Evolutionary conservation across 2,797 vertebrate genomes (phyloP), one percentile per base, ranked within the genome.

Genomic region (Chiroxiphia lanceolata): DNA sequence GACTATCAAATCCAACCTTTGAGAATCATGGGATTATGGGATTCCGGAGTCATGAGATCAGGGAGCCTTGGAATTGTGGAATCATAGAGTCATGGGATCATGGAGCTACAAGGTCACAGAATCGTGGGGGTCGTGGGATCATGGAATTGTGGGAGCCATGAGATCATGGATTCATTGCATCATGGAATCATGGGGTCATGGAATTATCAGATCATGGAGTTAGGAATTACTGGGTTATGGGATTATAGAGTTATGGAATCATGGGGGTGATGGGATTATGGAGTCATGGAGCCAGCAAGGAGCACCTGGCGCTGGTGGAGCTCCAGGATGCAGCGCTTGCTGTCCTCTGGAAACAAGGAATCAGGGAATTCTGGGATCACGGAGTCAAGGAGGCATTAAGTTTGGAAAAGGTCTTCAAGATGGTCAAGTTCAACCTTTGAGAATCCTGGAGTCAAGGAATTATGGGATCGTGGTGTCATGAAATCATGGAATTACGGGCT

Each of bases 401-500:
- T 17, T 29, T 61, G 36, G 36, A 61, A 23, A 61, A 13, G 17
- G 18, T 25, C 16, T 26, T 27, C 25, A 38, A 38, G 34, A 60
- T 27, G 16, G 11, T 38, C 59, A 38, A 29, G 59, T 38, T 27
- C 36, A 61, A 40, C 36, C 26, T 61, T 29, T 29, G 26, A 38
- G 59, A 40, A 19, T 40, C 10, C 17, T 29, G 36, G 26, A 36
- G 11, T 60, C 17, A 61, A 19, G 59, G 60, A 42, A 42, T 42
- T 29, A 40, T 21, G 11, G 27, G 15, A 29, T 29, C 6, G 2
- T 13, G 11, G 8, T 11, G n/a, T 15, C 13, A 8, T 3, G 3
- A 13, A 29, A 10, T 59, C 34, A 36, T 7, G n/a, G 56, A 57
- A 34, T 34, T 15, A 25, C 15, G 22, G 22, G 10, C 34, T 15